Evolutionary conservation across 2,888 invertebrate species (phyloP).

Genomic region (Chalcosyrphus nemorum): DNA sequence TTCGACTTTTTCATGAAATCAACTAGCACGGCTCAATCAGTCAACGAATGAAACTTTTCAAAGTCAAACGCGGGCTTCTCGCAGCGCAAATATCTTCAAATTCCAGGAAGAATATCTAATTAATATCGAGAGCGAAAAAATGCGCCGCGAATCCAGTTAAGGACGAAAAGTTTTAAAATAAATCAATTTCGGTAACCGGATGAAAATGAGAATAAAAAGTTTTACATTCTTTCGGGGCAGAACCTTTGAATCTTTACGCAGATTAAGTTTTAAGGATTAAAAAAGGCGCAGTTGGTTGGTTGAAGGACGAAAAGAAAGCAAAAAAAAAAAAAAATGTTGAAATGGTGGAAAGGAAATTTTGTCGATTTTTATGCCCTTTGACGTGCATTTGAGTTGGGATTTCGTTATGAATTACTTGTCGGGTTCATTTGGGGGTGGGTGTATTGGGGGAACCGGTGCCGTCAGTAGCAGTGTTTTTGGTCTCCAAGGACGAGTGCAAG

Average conservation of each 20-base stretch:
- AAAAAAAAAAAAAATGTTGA: constrained; percentile 8
- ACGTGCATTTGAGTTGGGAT: constrained; percentile 21
- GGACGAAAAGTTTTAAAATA: constrained; percentile 51
- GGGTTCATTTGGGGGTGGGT: constrained; percentile 40
- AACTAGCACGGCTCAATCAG: constrained; percentile 55
- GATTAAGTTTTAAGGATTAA: constrained; percentile 43
- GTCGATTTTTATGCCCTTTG: not conserved
- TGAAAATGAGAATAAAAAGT: constrained; percentile 13
- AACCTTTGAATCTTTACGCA: not conserved
- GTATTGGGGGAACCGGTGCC: constrained; percentile 64
- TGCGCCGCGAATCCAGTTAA: constrained; percentile 31
- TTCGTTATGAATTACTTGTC: constrained; percentile 59
- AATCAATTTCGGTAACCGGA: constrained; percentile 37
- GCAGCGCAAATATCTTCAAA: constrained; percentile 13
- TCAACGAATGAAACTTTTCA: constrained; percentile 71
- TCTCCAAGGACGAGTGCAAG: constrained; percentile 79
- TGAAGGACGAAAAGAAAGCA: constrained; percentile 15
- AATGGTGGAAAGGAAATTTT: constrained; percentile 33
- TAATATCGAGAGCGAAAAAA: constrained; percentile 13
- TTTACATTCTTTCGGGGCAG: constrained; percentile 12
- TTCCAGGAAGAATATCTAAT: constrained; percentile 33
- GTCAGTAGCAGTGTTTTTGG: constrained; percentile 50
- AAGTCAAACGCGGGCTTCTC: constrained; percentile 59
- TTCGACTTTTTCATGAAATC: constrained; percentile 43
- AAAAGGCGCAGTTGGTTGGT: constrained; percentile 9